These are phyloP conservation scores for Umimayanthus chanpuru DNA, from an alignment of 92 coral and sea anemone genomes.

Conservation along the genomic window DNA sequence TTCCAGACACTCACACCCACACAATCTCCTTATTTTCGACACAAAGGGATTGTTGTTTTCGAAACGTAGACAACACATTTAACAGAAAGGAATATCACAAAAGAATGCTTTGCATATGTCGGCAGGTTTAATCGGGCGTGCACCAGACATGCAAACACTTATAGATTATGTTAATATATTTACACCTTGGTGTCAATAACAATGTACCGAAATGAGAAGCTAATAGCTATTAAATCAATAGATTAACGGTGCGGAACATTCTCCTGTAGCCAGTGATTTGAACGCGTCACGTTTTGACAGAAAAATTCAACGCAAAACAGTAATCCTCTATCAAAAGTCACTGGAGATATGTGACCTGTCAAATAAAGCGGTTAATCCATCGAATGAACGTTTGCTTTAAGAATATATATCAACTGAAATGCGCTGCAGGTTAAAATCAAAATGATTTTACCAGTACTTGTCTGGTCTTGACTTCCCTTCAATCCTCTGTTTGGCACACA, in stretches of 20 bases:
- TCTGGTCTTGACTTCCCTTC: background rate
- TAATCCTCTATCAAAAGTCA: background rate
- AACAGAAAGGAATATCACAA: background rate
- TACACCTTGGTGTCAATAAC: background rate
- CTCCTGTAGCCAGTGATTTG: slow-evolving; percentile 9
- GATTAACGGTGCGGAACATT: slow-evolving; percentile 19
- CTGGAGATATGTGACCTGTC: background rate
- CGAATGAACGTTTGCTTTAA: background rate
- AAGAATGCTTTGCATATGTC: background rate
- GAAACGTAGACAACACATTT: background rate
- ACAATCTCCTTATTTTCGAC: too few species aligned
- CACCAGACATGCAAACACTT: background rate
- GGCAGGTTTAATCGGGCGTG: background rate
- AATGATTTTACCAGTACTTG: background rate
- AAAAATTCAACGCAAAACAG: background rate
- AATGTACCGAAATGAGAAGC: background rate
- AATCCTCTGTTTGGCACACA: background rate
- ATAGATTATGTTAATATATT: slow-evolving; percentile 11
- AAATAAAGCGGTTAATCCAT: too few species aligned
- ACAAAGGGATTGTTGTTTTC: too few species aligned
- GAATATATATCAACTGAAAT: too few species aligned
- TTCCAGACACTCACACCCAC: too few species aligned
- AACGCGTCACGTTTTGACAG: background rate
- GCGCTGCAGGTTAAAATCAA: background rate
- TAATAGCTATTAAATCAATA: slow-evolving; percentile 16